Base-by-base conservation (phyloP, 2,888 invertebrate genomes). In the Clitarchus hookeri region DNA sequence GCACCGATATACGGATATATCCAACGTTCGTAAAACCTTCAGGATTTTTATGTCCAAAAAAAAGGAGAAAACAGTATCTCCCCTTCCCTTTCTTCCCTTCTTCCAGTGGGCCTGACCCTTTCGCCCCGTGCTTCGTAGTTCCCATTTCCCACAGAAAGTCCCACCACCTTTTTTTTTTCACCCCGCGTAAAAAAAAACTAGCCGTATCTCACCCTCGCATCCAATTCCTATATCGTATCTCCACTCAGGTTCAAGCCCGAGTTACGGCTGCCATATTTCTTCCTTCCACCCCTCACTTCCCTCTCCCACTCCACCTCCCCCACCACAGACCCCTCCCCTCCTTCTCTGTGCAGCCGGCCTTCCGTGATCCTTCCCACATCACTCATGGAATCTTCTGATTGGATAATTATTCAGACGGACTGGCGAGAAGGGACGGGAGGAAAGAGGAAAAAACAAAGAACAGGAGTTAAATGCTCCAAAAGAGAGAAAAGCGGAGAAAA, bases 251-350 rank as follows among this genome's bases (percentile, higher is more conserved):
- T 44, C 25, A 84, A 25, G n/a, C 84, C 26, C 25, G n/a, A 85
- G 48, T 79, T 85, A 85, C 44, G 85, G 79, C 82, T 27, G 53
- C 85, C 53, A 85, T 85, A 85, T 85, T 82, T 85, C 85, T 85
- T 85, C 82, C 82, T 27, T 36, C 82, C 82, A 27, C 82, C 82
- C 82, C 82, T 44, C 82, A 19, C 82, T 44, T 13, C 25, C 82
- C 44, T n/a, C 82, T 27, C 27, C 44, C 82, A 36, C 82, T 79
- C 6, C 82, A 82, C 23, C 82, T 36, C 44, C 36, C 44, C 36
- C 36, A 6, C 79, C 25, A 3, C 79, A 25, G 23, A 4, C 79
- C 79, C 27, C 23, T 27, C 79, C 27, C 27, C 27, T 0, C 13
- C 26, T n/a, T 44, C n/a, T 4, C 53, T 48, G 48, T 80, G 16